Evolutionary conservation across 2,797 vertebrate species (phyloP).

Genomic region (Chiloscyllium punctatum): DNA sequence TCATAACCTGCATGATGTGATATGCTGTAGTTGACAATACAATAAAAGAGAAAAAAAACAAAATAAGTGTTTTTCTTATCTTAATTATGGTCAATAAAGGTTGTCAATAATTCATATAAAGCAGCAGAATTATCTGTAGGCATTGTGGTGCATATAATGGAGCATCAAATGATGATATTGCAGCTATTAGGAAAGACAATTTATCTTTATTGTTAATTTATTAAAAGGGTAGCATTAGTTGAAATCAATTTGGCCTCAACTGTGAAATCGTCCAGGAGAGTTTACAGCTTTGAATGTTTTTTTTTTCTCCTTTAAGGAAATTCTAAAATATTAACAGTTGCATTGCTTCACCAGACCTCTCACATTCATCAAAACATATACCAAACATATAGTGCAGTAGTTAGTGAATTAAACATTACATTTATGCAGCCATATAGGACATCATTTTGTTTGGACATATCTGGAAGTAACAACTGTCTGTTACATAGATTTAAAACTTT

Average conservation of each 20-base stretch:
- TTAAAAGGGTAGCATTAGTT: not conserved
- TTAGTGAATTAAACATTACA: not conserved
- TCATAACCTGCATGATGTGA: not conserved
- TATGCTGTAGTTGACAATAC: not conserved
- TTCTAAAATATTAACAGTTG: slow-evolving; percentile 12
- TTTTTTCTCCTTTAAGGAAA: not conserved
- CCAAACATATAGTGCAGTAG: not conserved
- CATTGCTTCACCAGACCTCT: not conserved
- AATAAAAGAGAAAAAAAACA: slow-evolving; percentile 6
- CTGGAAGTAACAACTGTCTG: not conserved
- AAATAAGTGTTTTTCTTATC: not conserved
- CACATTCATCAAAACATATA: not conserved
- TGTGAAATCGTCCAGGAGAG: not conserved
- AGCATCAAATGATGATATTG: not conserved
- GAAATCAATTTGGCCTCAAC: not conserved
- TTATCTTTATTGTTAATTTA: slow-evolving; percentile 20
- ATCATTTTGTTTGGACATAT: not conserved
- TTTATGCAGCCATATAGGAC: not conserved
- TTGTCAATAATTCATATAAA: not conserved
- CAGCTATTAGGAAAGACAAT: slow-evolving; percentile 3
- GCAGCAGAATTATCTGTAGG: not conserved
- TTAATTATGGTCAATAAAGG: not conserved
- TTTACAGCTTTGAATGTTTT: not conserved
- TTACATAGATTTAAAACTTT: not conserved
- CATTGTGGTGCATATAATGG: not conserved